phyloP scores from a whole-genome alignment of 2,888 invertebrate species.

The Teinopalpus imperialis region DNA sequence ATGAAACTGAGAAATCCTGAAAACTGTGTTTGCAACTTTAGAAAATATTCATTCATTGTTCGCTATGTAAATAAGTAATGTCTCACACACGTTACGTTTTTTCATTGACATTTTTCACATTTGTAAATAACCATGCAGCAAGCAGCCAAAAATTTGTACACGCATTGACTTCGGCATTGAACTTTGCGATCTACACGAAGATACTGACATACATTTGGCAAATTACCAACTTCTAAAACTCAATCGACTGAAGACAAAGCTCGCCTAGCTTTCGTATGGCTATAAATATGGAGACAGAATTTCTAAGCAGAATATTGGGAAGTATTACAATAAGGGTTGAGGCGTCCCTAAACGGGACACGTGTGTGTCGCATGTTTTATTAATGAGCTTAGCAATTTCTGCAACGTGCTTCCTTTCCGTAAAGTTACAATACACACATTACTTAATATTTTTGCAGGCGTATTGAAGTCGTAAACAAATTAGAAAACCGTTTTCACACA shows the following conservation, averaged over 20 bases:
- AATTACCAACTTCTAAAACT: conserved; percentile 51
- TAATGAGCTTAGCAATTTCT: conserved; percentile 32
- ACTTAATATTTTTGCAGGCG: neutral
- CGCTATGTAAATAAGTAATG: conserved; percentile 29
- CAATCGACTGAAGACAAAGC: conserved; percentile 30
- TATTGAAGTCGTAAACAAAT: neutral
- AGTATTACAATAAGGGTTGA: conserved; percentile 28
- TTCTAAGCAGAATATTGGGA: conserved; percentile 16
- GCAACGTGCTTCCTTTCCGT: conserved; percentile 20
- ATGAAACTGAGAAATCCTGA: no score
- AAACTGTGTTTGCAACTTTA: no score
- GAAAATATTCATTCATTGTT: conserved; percentile 11
- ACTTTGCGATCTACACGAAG: conserved; percentile 46
- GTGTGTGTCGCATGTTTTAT: conserved; percentile 65
- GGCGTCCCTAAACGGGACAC: conserved; percentile 45
- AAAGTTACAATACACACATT: conserved; percentile 5
- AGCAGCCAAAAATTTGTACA: conserved; percentile 35
- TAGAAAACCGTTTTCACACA: no score
- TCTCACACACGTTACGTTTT: conserved; percentile 26
- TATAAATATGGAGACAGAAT: conserved; percentile 21
- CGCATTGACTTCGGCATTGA: conserved; percentile 57
- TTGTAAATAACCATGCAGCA: conserved; percentile 25
- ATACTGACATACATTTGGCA: conserved; percentile 63
- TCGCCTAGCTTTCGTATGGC: conserved; percentile 17
- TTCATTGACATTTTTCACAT: conserved; percentile 19